Percentiles rank a stretch among this genome's conserved stretches.
Conservation (phyloP, 2,113 vertebrate species). For the Ceyx margarethae region DNA sequence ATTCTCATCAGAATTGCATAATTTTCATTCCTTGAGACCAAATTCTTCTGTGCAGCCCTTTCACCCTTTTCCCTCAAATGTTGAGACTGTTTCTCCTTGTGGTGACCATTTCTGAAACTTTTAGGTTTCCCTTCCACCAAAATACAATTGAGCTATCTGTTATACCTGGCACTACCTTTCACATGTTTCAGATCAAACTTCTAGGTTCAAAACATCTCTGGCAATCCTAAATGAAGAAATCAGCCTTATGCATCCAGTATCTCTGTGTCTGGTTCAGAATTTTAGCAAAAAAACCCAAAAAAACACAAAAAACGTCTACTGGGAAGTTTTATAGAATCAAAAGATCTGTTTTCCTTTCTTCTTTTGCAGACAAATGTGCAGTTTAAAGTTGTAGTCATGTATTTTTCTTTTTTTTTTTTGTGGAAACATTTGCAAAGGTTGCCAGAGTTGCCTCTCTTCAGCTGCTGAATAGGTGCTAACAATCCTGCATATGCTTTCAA, state of each 20-base stretch:
- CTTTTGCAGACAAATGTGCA: not conserved
- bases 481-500: not conserved
- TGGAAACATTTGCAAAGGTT: not conserved
- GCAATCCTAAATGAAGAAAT: not conserved
- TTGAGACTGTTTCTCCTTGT: not conserved
- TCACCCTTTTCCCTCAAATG: not conserved
- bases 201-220: not conserved
- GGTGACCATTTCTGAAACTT: not conserved
- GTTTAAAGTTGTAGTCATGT: not conserved
- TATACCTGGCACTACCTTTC: not conserved
- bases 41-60: not conserved
- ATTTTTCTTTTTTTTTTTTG: not conserved
- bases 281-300: not conserved
- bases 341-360: not conserved
- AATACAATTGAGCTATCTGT: not conserved
- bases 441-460: not conserved
- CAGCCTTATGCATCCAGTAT: not conserved
- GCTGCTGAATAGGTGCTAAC: not conserved
- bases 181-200: not conserved
- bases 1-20: not conserved
- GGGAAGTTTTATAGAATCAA: not conserved
- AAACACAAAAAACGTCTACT: not conserved
- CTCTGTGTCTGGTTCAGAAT: not conserved
- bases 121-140: not conserved
- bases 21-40: constrained; percentile 13